Evolutionary conservation across 2,888 invertebrate genomes (phyloP), one percentile per base, ranked within the genome.

Genomic region (Synanthedon andrenaeformis): DNA sequence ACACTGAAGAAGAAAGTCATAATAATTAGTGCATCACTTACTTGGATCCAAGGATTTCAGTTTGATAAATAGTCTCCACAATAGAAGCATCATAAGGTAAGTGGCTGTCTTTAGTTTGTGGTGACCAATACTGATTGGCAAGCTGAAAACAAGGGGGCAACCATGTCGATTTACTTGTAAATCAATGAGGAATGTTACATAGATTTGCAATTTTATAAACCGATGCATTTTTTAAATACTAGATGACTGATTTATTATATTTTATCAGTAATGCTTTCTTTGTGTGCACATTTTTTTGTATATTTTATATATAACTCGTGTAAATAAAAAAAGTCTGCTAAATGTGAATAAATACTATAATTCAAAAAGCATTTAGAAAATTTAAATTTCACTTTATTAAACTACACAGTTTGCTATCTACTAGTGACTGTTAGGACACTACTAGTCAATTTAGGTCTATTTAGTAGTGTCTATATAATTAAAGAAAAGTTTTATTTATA

Each of bases 71-170:
- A 64, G 96, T 93, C 70, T 97, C 96, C 61, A 98, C 92, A 63
- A 98, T 90, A 69, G 92, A 86, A 28, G 92, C 87, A 85, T 94
- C 92, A 70, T 92, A 96, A 51, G 92, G 90, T 66, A 91, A 75
- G 84, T 95, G 95, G 3, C 90, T 87, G 10, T 90, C 89, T 54
- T 90, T 88, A 0, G 95, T 93, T 74, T 95, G 93, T 0, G 96
- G 96, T 0, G 96, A 94, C 98, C 98, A 98, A 75, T 96, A 96
- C 72, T 95, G 93, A 58, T 93, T 92, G 2, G 98, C 96, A 35
- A 98, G 89, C 96, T 97, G 84, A 54, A 65, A 70, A 69, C 52
- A 68, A 67, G 62, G 64, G 6, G 8, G 49, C 49, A 49, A 49
- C 49, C 62, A 74, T 82, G 84, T 84, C 85, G 76, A 71, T 76